A percentile compares a stretch with the other conserved stretches of the same genome.
phyloP scores from a whole-genome alignment of 2,888 invertebrate genomes.

The Mechanitis messenoides region DNA sequence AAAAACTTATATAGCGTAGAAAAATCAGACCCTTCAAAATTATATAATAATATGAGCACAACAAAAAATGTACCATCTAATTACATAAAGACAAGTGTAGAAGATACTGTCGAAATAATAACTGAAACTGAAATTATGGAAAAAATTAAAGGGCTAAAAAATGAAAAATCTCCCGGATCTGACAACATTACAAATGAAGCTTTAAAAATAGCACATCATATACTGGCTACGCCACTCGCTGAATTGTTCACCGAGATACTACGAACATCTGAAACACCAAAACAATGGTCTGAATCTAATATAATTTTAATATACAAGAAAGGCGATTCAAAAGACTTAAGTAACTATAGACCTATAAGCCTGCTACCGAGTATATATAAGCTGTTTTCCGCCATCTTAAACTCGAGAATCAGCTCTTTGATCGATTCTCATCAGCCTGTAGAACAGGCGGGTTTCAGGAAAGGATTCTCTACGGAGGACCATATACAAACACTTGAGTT shows the following conservation, averaged over 20 bases:
- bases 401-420: conserved; percentile 16
- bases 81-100: too few species aligned
- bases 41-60: too few species aligned
- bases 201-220: conserved; percentile 10
- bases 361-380: conserved; percentile 25
- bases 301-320: conserved; percentile 25
- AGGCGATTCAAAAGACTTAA: conserved; percentile 19
- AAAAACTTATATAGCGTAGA: conserved; percentile 18
- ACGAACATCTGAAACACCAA: conserved; percentile 17
- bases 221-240: conserved; percentile 11
- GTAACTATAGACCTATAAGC: conserved; percentile 28
- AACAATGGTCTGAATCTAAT: conserved; percentile 24
- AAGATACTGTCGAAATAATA: background rate
- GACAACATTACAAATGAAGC: conserved; percentile 20
- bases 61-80: too few species aligned
- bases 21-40: background rate
- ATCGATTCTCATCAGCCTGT: conserved; percentile 24
- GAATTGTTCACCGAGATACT: conserved; percentile 23
- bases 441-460: conserved; percentile 29
- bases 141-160: conserved; percentile 14
- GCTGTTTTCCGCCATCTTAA: conserved; percentile 23
- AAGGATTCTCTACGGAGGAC: conserved; percentile 22
- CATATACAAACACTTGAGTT: conserved; percentile 23
- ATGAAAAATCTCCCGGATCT: conserved; percentile 18
- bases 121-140: conserved; percentile 14